These are phyloP conservation scores for Monomorium pharaonis DNA, from an alignment of 1,140 invertebrate genomes.

Conservation along the genomic window DNA sequence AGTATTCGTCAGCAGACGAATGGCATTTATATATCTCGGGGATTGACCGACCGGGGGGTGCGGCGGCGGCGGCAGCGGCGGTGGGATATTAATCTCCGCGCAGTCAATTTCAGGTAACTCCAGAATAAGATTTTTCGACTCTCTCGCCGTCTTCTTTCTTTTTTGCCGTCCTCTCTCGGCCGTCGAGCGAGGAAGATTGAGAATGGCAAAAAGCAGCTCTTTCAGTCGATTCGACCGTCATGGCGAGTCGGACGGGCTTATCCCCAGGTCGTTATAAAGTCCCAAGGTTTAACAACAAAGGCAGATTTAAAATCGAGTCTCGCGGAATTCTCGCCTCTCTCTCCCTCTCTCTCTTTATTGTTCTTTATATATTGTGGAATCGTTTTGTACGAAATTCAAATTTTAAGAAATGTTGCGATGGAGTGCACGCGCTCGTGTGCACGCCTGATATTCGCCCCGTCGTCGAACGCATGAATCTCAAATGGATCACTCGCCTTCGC, in stretches of 20 bases:
- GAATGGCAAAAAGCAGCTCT: slow-evolving; percentile 50
- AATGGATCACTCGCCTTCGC: slow-evolving; percentile 73
- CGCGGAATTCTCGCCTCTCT: background rate
- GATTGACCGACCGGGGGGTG: too few relatives aligned
- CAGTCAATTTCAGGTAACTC: slow-evolving; percentile 55
- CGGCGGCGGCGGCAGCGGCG: too few relatives aligned
- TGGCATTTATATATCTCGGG: background rate
- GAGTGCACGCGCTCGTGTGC: too few relatives aligned
- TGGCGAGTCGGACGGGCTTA: slow-evolving; percentile 20
- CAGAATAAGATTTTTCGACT: slow-evolving; percentile 49
- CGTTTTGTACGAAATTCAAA: background rate
- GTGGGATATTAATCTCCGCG: slow-evolving; percentile 43
- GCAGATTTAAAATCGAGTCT: slow-evolving; percentile 6
- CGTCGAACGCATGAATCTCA: slow-evolving; percentile 70
- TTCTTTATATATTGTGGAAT: background rate
- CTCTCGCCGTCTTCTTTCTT: slow-evolving; percentile 6
- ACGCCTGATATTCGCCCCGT: slow-evolving; percentile 68
- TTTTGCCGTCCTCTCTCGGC: slow-evolving; percentile 26
- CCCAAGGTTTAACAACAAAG: slow-evolving; percentile 30
- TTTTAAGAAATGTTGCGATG: too few relatives aligned
- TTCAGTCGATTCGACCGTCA: slow-evolving; percentile 39
- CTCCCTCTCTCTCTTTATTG: background rate
- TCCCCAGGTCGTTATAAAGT: slow-evolving; percentile 33
- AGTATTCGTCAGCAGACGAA: background rate
- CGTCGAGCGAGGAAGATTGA: slow-evolving; percentile 50